Evolutionary conservation across 2,113 vertebrate genomes (phyloP), one percentile per base, ranked within the genome.

Genomic region (Lucifuga dentata): DNA sequence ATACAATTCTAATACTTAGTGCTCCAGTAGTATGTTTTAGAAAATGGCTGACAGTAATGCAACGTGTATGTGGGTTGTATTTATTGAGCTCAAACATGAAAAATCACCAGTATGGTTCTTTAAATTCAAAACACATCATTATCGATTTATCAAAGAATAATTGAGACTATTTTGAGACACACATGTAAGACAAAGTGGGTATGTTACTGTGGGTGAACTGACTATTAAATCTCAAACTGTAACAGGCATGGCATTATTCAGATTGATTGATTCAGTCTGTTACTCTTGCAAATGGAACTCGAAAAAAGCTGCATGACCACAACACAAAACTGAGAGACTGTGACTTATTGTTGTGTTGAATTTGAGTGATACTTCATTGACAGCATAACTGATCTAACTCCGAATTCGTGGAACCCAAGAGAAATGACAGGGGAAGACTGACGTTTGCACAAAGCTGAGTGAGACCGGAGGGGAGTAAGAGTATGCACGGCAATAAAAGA

Each of bases 371-470:
- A 77, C 74, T 89, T 77, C 68, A 41, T 53, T 83, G 84, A 81
- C 83, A 85, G 77, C 78, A 69, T 52, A 81, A 78, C 77, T 69
- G 80, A 85, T 88, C 77, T 38, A 85, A 85, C 75, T 81, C 78
- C 51, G 63, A 77, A 78, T 76, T 66, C 61, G 52, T 53, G 2
- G 60, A 58, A 32, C 73, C 75, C 23, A 11, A 71, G 76, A 78
- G 70, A 68, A 80, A 81, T 13, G 66, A 73, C 73, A 77, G 58
- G 33, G 68, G 67, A 70, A 78, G 76, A 87, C 69, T 89, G 88
- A 88, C 86, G 88, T 88, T 86, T 85, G 62, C 77, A 86, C 86
- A 85, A 88, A 89, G 84, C 81, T 76, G 84, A 85, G 80, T 81
- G 77, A 79, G 83, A 67, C 60, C 50, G 67, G 50, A 78, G 80